Percentiles rank a stretch among this genome's conserved stretches.
Evolutionary conservation across 2,113 vertebrate species (phyloP).

Genomic region (Azemiops feae): DNA sequence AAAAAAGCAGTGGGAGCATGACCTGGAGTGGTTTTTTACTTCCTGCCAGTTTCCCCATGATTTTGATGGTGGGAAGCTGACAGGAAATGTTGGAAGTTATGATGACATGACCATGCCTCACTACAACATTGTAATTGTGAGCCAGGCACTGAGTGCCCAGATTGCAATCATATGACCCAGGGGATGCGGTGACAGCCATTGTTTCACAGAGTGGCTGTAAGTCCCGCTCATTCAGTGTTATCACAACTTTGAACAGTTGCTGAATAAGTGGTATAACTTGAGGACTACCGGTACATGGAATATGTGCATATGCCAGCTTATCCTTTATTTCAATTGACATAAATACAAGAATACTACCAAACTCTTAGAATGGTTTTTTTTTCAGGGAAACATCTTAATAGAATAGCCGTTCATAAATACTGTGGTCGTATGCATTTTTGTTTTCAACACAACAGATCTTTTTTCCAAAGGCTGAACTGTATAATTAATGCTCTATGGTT

Average conservation of each 20-base stretch:
- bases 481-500: slow-evolving; percentile 20
- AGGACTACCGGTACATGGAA: not conserved
- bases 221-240: not conserved
- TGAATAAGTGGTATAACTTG: not conserved
- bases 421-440: not conserved
- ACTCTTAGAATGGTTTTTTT: not conserved
- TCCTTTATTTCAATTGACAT: not conserved
- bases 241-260: not conserved
- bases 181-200: not conserved
- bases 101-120: not conserved
- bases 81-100: not conserved
- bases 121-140: not conserved
- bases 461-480: not conserved
- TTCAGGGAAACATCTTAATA: not conserved
- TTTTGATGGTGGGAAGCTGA: not conserved
- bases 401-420: not conserved
- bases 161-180: not conserved
- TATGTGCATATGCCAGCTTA: not conserved
- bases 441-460: slow-evolving; percentile 3
- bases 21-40: not conserved
- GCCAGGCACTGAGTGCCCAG: not conserved
- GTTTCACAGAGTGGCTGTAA: not conserved
- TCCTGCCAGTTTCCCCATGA: not conserved
- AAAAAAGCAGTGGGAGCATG: not conserved
- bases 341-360: not conserved